Conservation (phyloP, 2,113 vertebrate species). For the Callochromis pleurospilus region DNA sequence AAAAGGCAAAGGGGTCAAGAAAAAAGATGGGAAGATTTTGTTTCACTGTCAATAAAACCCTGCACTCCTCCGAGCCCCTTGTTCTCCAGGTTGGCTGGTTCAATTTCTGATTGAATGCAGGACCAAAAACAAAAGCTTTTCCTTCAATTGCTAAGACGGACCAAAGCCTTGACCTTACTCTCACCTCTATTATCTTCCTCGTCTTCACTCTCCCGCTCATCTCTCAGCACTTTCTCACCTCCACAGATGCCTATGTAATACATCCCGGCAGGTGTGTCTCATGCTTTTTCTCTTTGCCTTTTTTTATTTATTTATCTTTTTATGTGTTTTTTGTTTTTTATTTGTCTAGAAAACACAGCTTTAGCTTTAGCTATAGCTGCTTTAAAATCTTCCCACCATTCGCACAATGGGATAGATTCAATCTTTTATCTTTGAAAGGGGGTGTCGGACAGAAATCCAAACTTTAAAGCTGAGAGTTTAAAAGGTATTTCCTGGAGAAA, state of each 20-base stretch:
- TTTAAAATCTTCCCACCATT: not conserved
- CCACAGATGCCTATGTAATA: slow-evolving; percentile 35
- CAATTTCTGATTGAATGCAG: slow-evolving; percentile 51
- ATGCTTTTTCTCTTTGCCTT: not conserved
- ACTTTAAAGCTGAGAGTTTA: not conserved
- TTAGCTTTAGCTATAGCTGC: not conserved
- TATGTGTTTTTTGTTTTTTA: not conserved
- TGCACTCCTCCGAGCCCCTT: not conserved
- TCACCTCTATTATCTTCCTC: slow-evolving; percentile 66
- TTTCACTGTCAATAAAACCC: slow-evolving; percentile 51
- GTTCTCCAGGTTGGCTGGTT: slow-evolving; percentile 38
- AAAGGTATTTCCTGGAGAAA: not conserved
- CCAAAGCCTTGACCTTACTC: slow-evolving; percentile 52
- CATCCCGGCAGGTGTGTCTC: slow-evolving; percentile 6
- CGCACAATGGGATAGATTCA: not conserved
- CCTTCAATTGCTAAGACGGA: slow-evolving; percentile 37
- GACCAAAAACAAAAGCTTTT: slow-evolving; percentile 56
- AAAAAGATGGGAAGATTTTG: slow-evolving; percentile 18
- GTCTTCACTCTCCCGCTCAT: slow-evolving; percentile 50
- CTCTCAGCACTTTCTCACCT: slow-evolving; percentile 34
- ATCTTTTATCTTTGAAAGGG: not conserved
- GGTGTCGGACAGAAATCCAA: not conserved
- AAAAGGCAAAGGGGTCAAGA: slow-evolving; percentile 16
- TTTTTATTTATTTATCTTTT: not conserved
- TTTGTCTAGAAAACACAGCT: slow-evolving; percentile 3